Conservation (phyloP, 1,140 invertebrate genomes). For the Rhynchophorus ferrugineus region DNA sequence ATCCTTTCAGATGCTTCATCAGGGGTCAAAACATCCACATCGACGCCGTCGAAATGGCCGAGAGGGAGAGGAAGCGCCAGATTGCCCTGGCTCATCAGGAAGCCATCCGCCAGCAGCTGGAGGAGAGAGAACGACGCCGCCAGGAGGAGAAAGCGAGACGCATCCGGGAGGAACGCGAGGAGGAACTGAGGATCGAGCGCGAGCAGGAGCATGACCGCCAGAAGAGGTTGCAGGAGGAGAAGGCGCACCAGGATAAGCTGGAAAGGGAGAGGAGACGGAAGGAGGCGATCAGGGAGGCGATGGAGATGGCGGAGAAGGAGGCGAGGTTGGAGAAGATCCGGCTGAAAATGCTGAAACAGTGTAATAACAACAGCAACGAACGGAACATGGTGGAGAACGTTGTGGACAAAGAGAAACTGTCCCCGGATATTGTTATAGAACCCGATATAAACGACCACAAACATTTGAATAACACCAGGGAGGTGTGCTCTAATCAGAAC, state of each 20-base stretch:
- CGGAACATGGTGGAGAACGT: slow-evolving; percentile 21
- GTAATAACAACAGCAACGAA: slow-evolving; percentile 25
- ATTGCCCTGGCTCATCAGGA: slow-evolving; percentile 64
- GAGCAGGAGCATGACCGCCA: slow-evolving; percentile 57
- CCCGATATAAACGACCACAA: slow-evolving; percentile 3
- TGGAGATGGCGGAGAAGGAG: slow-evolving; percentile 54
- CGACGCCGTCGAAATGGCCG: slow-evolving; percentile 56
- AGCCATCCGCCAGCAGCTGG: slow-evolving; percentile 63
- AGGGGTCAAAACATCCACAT: slow-evolving; percentile 66
- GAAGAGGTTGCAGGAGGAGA: slow-evolving; percentile 51
- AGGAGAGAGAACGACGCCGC: slow-evolving; percentile 56
- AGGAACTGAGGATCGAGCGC: slow-evolving; percentile 57
- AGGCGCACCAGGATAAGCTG: slow-evolving; percentile 51
- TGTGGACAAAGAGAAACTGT: slow-evolving; percentile 19
- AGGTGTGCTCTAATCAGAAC: background rate
- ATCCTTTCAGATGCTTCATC: slow-evolving; percentile 40
- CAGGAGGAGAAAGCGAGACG: slow-evolving; percentile 56
- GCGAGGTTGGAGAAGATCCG: slow-evolving; percentile 50
- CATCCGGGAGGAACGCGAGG: slow-evolving; percentile 55
- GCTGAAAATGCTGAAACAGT: slow-evolving; percentile 35
- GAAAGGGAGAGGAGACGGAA: slow-evolving; percentile 50
- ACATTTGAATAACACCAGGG: background rate
- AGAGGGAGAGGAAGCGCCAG: slow-evolving; percentile 58
- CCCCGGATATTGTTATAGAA: slow-evolving; percentile 2
- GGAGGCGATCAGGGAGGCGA: slow-evolving; percentile 50